phyloP scores from a whole-genome alignment of 2,888 invertebrate species.

The Nemotelus pantherinus region DNA sequence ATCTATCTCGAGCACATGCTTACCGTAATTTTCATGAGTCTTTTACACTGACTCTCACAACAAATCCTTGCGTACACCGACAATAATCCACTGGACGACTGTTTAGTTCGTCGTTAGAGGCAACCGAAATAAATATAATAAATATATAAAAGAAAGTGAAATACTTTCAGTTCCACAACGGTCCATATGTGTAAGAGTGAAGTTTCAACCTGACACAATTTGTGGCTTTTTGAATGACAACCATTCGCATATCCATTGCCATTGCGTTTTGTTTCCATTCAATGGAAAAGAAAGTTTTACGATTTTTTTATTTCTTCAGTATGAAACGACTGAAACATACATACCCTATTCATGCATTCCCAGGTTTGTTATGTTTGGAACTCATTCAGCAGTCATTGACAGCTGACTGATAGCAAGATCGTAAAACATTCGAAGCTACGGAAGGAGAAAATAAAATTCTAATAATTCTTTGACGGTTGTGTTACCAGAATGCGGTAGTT shows the following conservation, averaged over 20 bases:
- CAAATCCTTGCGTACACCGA: not conserved
- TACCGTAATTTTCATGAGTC: slow-evolving; percentile 2
- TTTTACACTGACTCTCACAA: slow-evolving; percentile 1
- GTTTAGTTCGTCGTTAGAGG: not conserved
- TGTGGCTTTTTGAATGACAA: not conserved
- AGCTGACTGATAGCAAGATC: slow-evolving; percentile 50
- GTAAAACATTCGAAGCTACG: slow-evolving; percentile 43
- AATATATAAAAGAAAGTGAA: not conserved
- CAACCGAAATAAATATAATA: not conserved
- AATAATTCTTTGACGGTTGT: slow-evolving; percentile 47
- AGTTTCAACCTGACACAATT: not conserved
- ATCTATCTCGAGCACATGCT: not conserved
- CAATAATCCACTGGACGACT: not conserved
- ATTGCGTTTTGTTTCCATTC: not conserved
- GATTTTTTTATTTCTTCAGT: slow-evolving; percentile 50
- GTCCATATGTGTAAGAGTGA: not conserved
- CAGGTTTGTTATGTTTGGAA: not conserved
- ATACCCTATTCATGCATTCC: slow-evolving; percentile 32
- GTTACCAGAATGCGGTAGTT: not conserved
- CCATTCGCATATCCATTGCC: not conserved
- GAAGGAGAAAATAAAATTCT: slow-evolving; percentile 46
- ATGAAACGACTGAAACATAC: slow-evolving; percentile 44
- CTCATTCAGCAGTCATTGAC: slow-evolving; percentile 49
- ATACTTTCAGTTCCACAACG: too few species aligned
- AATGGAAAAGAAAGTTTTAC: slow-evolving; percentile 43